Evolutionary conservation across 2,113 vertebrate genomes (phyloP).

Genomic region (Pomatostomus ruficeps): DNA sequence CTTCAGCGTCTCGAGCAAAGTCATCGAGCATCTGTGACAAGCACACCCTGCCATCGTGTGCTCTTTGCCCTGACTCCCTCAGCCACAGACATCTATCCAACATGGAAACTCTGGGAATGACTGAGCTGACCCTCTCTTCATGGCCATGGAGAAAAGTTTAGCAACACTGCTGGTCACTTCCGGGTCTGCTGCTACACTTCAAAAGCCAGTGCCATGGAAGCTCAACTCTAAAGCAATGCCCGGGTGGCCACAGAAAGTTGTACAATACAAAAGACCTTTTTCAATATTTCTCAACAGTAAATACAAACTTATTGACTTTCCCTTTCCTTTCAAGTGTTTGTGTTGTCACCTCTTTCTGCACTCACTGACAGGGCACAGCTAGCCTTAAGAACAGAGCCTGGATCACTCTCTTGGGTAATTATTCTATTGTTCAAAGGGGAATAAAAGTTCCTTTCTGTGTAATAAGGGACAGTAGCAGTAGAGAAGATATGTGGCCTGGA

Average conservation of each 20-base stretch:
- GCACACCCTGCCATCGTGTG: slow-evolving; percentile 26
- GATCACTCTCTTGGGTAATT: background rate
- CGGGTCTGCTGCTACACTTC: background rate
- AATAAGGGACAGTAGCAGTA: background rate
- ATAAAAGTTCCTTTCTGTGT: background rate
- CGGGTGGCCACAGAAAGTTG: rapidly evolving
- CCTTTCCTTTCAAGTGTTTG: background rate
- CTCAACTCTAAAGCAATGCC: background rate
- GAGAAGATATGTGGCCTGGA: background rate
- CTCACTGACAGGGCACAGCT: background rate
- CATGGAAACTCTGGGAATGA: background rate
- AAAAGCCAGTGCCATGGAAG: background rate
- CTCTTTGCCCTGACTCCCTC: slow-evolving; percentile 6
- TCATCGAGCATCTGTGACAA: slow-evolving; percentile 25
- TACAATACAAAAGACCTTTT: background rate
- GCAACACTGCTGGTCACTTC: background rate
- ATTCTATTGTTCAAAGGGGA: background rate
- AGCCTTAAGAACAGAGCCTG: background rate
- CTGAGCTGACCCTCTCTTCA: background rate
- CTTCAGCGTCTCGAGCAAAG: slow-evolving; percentile 19
- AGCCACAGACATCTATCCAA: background rate
- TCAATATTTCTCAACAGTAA: background rate
- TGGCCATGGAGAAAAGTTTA: background rate
- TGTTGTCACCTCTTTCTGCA: background rate
- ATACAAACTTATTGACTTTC: background rate